Percentiles rank a stretch among this genome's conserved stretches.
Conservation (phyloP, 2,797 vertebrate species). For the Bufotes viridis region DNA sequence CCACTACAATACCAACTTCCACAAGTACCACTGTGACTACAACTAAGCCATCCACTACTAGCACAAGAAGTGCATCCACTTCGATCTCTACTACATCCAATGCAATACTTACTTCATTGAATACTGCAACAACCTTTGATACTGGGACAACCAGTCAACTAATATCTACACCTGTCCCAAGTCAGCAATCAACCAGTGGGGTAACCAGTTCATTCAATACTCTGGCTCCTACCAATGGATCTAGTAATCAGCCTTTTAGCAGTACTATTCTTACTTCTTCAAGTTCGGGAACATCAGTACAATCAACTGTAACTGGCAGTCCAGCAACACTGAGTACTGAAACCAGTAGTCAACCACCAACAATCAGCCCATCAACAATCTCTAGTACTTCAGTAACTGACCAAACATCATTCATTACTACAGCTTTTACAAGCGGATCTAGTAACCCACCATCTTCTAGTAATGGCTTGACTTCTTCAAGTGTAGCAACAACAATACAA, state of each 20-base stretch:
- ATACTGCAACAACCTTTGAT: not conserved
- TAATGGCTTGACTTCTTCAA: not conserved
- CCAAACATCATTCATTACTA: not conserved
- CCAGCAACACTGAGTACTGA: not conserved
- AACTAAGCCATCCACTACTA: not conserved
- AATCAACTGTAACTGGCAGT: not conserved
- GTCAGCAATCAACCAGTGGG: not conserved
- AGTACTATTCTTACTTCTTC: not conserved
- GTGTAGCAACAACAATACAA: not conserved
- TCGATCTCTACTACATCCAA: not conserved
- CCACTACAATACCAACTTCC: not conserved
- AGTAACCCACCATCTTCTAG: not conserved
- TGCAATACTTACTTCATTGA: not conserved
- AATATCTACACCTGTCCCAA: not conserved
- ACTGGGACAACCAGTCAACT: conserved; percentile 19
- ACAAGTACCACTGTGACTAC: not conserved
- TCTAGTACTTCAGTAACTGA: not conserved
- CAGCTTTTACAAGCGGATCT: not conserved
- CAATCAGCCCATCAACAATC: not conserved
- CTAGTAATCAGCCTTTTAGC: not conserved
- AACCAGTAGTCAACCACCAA: not conserved
- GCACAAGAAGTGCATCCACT: not conserved
- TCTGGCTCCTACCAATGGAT: not conserved
- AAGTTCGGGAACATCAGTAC: not conserved
- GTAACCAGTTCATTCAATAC: not conserved